These are phyloP conservation scores for Cepphus grylle DNA, from an alignment of 2,113 vertebrate species.

Conservation along the genomic window DNA sequence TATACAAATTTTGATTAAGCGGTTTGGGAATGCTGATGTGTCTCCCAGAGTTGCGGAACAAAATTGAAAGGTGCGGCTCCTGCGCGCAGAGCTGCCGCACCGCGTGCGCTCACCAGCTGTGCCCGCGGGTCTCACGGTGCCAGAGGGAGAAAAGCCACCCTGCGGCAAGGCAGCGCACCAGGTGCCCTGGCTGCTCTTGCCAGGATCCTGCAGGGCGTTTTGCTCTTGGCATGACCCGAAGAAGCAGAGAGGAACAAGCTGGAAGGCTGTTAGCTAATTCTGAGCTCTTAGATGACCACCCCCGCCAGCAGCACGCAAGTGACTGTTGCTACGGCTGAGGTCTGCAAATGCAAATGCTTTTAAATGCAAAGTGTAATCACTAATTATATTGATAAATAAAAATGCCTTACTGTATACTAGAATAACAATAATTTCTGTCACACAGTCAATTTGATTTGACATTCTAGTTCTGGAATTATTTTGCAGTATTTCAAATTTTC, in stretches of 20 bases:
- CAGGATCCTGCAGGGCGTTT: not conserved
- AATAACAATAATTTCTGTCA: not conserved
- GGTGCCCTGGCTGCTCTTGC: not conserved
- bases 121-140: fast-evolving
- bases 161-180: not conserved
- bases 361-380: not conserved
- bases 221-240: not conserved
- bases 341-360: not conserved
- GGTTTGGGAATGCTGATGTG: not conserved
- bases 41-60: not conserved
- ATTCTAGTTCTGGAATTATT: not conserved
- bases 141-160: not conserved
- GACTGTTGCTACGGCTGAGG: not conserved
- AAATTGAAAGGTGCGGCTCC: not conserved
- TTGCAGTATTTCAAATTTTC: not conserved
- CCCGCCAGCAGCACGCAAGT: not conserved
- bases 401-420: not conserved
- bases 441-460: not conserved
- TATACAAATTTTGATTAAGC: not conserved
- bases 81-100: not conserved
- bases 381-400: not conserved
- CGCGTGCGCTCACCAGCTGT: too few species aligned
- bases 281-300: not conserved
- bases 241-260: not conserved
- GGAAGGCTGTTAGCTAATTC: not conserved